Percentiles rank a stretch among this genome's conserved stretches.
Conservation (phyloP, 2,113 vertebrate species). For the Sinocyclocheilus rhinocerous region DNA sequence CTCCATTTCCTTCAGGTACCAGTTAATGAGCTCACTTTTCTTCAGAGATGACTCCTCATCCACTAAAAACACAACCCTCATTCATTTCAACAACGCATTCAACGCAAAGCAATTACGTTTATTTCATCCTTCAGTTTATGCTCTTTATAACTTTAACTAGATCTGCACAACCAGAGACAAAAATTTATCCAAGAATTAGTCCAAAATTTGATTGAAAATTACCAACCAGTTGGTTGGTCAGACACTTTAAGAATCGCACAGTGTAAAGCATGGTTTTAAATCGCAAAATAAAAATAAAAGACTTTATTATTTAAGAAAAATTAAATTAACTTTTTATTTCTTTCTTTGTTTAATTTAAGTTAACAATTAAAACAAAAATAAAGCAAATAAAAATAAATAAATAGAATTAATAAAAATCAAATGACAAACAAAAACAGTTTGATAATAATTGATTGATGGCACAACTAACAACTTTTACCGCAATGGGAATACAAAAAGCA, state of each 20-base stretch:
- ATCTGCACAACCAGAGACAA: neutral
- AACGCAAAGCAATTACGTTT: neutral
- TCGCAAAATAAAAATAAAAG: neutral
- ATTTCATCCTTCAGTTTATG: neutral
- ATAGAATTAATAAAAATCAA: too few species aligned
- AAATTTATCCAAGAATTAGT: neutral
- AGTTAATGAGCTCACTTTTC: conserved; percentile 70
- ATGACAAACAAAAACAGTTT: too few species aligned
- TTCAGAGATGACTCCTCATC: conserved; percentile 63
- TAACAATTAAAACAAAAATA: too few species aligned
- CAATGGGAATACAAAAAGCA: too few species aligned
- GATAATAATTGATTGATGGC: too few species aligned
- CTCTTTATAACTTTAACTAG: neutral
- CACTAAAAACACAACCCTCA: conserved; percentile 51
- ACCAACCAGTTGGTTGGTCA: neutral
- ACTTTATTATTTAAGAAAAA: neutral
- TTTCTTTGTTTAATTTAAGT: too few species aligned
- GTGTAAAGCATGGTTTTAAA: neutral
- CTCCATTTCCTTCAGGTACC: conserved; percentile 73
- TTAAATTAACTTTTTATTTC: too few species aligned
- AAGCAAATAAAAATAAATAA: too few species aligned
- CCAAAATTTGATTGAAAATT: neutral
- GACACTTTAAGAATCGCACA: neutral
- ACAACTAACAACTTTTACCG: too few species aligned
- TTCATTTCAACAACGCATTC: too few species aligned